Evolutionary conservation across 2,888 invertebrate species (phyloP).

Genomic region (Epistrophella euchroma): DNA sequence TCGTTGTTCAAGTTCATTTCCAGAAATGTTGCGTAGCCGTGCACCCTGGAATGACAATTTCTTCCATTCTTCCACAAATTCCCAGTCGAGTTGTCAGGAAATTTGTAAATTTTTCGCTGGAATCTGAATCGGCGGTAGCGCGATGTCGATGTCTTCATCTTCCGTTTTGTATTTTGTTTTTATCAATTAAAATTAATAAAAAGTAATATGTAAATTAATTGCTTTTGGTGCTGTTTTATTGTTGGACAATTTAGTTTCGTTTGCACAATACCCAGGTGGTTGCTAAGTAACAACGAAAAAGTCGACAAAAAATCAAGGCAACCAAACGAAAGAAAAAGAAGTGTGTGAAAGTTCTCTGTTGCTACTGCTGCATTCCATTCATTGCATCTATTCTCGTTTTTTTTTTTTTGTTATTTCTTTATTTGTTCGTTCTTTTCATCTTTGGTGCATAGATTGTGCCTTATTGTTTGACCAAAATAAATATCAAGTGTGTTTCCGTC

Average conservation of each 20-base stretch:
- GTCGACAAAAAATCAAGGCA: slow-evolving; percentile 46
- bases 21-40: slow-evolving; percentile 67
- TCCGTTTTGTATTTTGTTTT: slow-evolving; percentile 49
- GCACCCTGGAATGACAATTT: slow-evolving; percentile 55
- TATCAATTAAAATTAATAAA: slow-evolving; percentile 48
- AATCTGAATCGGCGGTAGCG: slow-evolving; percentile 58
- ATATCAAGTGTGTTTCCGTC: slow-evolving; percentile 46
- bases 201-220: slow-evolving; percentile 46
- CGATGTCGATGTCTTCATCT: slow-evolving; percentile 27
- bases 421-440: slow-evolving; percentile 30
- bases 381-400: slow-evolving; percentile 67
- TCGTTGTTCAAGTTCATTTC: slow-evolving; percentile 38
- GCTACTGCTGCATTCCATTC: slow-evolving; percentile 65
- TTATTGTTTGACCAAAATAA: slow-evolving; percentile 38
- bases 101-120: slow-evolving; percentile 60
- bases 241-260: slow-evolving; percentile 33
- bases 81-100: slow-evolving; percentile 74
- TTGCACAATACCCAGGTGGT: slow-evolving; percentile 57
- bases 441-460: slow-evolving; percentile 55
- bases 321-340: slow-evolving; percentile 49
- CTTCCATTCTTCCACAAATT: slow-evolving; percentile 54
- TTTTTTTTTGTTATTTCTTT: slow-evolving; percentile 8
- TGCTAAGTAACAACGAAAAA: slow-evolving; percentile 66
- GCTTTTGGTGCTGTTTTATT: slow-evolving; percentile 55
- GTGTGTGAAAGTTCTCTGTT: slow-evolving; percentile 66